Evolutionary conservation across 1,140 invertebrate genomes (phyloP), one percentile per base, ranked within the genome.

Genomic region (Bombus superbus): DNA sequence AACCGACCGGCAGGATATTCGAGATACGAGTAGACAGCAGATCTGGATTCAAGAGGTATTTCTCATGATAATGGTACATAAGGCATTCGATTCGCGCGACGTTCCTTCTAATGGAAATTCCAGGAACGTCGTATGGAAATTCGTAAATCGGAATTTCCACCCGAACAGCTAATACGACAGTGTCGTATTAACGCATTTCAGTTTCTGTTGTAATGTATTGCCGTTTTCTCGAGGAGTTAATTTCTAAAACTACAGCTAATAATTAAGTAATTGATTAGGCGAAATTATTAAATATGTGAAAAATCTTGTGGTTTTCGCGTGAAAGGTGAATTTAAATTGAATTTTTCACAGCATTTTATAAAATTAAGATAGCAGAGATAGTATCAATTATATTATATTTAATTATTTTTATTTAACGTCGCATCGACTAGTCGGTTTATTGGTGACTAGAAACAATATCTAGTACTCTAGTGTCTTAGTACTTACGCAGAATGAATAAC

Each of bases 51-150:
- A 18, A 42, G 15, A 35, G 53, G 42, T 75, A 73, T 78, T 68
- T 79, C n/a, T 13, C 10, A 15, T 57, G 38, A 71, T 84, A 84
- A 69, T 84, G 74, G 66, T 57, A 84, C 38, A 71, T 75, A 71
- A 69, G 75, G 40, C 25, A 75, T 78, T 66, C 47, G 38, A 66
- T 18, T 66, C 28, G 25, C 13, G 18, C 38, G 74, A 59, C 35
- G 38, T 53, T 69, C 35, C 32, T 42, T 47, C 44, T 78, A 83
- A 83, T 83, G 64, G 64, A 44, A 83, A 83, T 83, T 83, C 82
- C 82, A 42, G n/a, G 74, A 83, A 83, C 74, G 64, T 83, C 47
- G 72, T 57, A 83, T 68, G 66, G 75, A 71, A 84, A 84, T 84
- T 78, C 66, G 82, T 78, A 59, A 84, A 71, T 84, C 75, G 75